A percentile compares a stretch with the other conserved stretches of the same genome.
Conservation (phyloP, 1,140 invertebrate species). For the Drosophila tani region DNA sequence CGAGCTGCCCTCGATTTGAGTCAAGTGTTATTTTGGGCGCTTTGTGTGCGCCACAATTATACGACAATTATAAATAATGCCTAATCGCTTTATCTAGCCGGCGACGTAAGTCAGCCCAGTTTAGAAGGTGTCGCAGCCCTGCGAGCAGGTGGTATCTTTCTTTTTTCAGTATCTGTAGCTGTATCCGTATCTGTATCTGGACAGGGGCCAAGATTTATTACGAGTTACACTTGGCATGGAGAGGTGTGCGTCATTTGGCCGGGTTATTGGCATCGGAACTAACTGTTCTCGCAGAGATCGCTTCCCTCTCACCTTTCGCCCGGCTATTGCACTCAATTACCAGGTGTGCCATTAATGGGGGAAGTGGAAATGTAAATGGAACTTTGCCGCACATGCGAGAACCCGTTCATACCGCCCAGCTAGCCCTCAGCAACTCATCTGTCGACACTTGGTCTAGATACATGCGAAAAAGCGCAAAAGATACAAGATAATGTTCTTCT, state of each 20-base stretch:
- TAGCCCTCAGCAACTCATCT: conserved; percentile 33
- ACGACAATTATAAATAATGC: conserved; percentile 71
- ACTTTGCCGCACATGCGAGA: conserved; percentile 58
- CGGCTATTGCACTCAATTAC: conserved; percentile 56
- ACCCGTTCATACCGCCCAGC: conserved; percentile 59
- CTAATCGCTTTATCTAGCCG: conserved; percentile 45
- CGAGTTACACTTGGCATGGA: conserved; percentile 6
- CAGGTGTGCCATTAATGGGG: conserved; percentile 47
- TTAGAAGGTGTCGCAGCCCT: conserved; percentile 35
- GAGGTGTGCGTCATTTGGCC: conserved; percentile 32
- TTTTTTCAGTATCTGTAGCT: conserved; percentile 20
- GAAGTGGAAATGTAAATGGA: conserved; percentile 60
- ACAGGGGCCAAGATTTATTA: conserved; percentile 49
- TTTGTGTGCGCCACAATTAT: conserved; percentile 52
- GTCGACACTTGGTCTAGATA: conserved; percentile 46
- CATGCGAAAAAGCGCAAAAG: conserved; percentile 45
- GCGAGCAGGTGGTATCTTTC: conserved; percentile 21
- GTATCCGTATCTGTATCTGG: conserved; percentile 37
- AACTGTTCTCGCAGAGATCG: conserved; percentile 66
- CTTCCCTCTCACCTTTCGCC: conserved; percentile 48
- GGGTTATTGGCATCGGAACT: conserved; percentile 77
- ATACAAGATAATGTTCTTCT: conserved; percentile 44
- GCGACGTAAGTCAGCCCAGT: conserved; percentile 29
- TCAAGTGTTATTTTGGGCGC: conserved; percentile 69
- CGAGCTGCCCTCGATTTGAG: conserved; percentile 60